Evolutionary conservation across 2,888 invertebrate genomes (phyloP).

Genomic region (Trissoscelio sp.): DNA sequence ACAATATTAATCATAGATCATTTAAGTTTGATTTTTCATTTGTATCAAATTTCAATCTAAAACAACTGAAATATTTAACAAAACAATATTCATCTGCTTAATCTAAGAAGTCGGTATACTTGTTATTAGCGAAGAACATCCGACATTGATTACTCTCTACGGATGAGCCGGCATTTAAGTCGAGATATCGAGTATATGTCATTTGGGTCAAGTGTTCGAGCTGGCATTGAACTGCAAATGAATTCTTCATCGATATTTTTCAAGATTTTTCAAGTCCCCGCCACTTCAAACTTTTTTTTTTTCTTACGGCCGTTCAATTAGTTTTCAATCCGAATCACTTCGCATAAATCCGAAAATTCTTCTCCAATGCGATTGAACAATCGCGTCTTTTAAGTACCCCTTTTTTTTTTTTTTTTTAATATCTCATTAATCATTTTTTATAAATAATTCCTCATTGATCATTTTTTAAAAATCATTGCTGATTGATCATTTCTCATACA

Average conservation of each 20-base stretch:
- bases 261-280: conserved; percentile 56
- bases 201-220: conserved; percentile 67
- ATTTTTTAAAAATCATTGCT: too few species aligned
- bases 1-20: too few species aligned
- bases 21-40: too few species aligned
- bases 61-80: too few species aligned
- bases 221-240: conserved; percentile 69
- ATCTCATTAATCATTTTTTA: too few species aligned
- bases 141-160: conserved; percentile 65
- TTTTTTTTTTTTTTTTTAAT: too few species aligned
- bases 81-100: conserved; percentile 13
- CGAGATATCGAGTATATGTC: conserved; percentile 69
- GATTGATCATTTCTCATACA: too few species aligned
- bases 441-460: too few species aligned
- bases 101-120: conserved; percentile 39
- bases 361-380: too few species aligned
- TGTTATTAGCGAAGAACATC: conserved; percentile 47
- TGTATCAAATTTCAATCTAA: too few species aligned
- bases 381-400: too few species aligned
- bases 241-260: conserved; percentile 67
- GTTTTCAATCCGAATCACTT: neutral
- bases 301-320: conserved; percentile 17
- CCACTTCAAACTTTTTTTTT: conserved; percentile 42
- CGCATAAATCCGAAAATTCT: neutral
- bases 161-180: conserved; percentile 67